These are phyloP conservation scores for Anarsia innoxiella DNA, from an alignment of 2,888 invertebrate species.

Conservation along the genomic window DNA sequence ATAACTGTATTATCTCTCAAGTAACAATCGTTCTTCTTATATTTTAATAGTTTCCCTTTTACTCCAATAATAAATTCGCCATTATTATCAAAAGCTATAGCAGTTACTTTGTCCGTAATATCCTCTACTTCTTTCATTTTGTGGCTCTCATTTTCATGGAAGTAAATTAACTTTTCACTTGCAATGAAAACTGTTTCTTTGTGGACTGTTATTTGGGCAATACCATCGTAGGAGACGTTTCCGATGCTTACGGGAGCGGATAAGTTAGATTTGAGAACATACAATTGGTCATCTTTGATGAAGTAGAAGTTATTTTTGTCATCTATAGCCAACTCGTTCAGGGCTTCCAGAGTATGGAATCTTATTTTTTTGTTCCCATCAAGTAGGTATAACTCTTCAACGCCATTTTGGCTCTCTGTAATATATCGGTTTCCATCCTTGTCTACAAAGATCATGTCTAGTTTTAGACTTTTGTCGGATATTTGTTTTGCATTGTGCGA, in stretches of 20 bases:
- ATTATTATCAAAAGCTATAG: slow-evolving; percentile 48
- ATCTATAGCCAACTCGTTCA: slow-evolving; percentile 53
- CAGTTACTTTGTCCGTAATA: slow-evolving; percentile 42
- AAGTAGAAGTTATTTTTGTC: slow-evolving; percentile 56
- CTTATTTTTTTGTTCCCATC: slow-evolving; percentile 44
- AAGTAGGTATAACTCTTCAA: slow-evolving; percentile 48
- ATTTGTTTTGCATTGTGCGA: slow-evolving; percentile 35
- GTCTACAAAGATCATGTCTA: slow-evolving; percentile 53
- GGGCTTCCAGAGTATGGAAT: slow-evolving; percentile 38
- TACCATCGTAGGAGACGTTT: slow-evolving; percentile 42
- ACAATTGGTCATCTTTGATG: slow-evolving; percentile 45
- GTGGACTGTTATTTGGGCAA: slow-evolving; percentile 52
- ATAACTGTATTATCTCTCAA: no score
- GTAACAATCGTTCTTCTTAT: slow-evolving; percentile 42
- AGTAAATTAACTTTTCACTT: slow-evolving; percentile 43
- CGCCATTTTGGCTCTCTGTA: slow-evolving; percentile 44
- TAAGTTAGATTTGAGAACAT: slow-evolving; percentile 37
- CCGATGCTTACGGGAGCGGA: slow-evolving; percentile 38
- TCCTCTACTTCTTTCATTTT: slow-evolving; percentile 40
- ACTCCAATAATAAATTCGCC: slow-evolving; percentile 49
- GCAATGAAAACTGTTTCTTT: slow-evolving; percentile 46
- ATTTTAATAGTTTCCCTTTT: slow-evolving; percentile 45
- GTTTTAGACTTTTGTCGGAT: slow-evolving; percentile 33
- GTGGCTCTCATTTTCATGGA: slow-evolving; percentile 46
- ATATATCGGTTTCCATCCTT: slow-evolving; percentile 56